Evolutionary conservation across 1,140 invertebrate species (phyloP), one percentile per base, ranked within the genome.

Genomic region (Yoshiicerus persimilis): DNA sequence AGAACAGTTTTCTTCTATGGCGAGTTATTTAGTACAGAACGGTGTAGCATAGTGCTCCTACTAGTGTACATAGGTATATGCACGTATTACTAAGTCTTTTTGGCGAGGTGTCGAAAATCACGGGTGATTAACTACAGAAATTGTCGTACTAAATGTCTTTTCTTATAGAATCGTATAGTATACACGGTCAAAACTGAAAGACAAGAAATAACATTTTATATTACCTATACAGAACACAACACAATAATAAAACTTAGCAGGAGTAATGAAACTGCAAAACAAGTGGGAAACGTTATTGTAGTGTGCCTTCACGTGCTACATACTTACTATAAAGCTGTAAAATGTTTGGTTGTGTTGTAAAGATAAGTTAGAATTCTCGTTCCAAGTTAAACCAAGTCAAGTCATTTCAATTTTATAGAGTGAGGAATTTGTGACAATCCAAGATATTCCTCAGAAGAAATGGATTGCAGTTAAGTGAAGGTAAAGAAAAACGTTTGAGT

Each of bases 61-160:
- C n/a, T n/a, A n/a, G n/a, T n/a, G n/a, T n/a, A n/a, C n/a, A n/a
- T n/a, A n/a, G n/a, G n/a, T n/a, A n/a, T n/a, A n/a, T n/a, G n/a
- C n/a, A n/a, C n/a, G n/a, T 56, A 56, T 56, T 5, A 56, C 47
- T 56, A n/a, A 23, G 30, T 38, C 32, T 20, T 6, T 38, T 36
- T 80, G 75, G 20, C 38, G 75, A 80, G 75, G 75, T 80, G 75
- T 80, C 75, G 75, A 80, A 80, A 80, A 80, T 80, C 75, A 80
- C 75, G 75, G 75, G 75, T 80, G 75, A 80, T 80, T 80, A 80
- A 80, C 32, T 80, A 32, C 75, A 38, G 32, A 80, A 80, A 80
- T 80, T 80, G 75, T 80, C 30, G 75, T 80, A 80, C n/a, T n/a
- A 80, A 80, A 20, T 80, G 75, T 80, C 75, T 80, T 56, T n/a